Evolutionary conservation across 2,888 invertebrate species (phyloP), one percentile per base, ranked within the genome.

Genomic region (Cerastis rubricosa): DNA sequence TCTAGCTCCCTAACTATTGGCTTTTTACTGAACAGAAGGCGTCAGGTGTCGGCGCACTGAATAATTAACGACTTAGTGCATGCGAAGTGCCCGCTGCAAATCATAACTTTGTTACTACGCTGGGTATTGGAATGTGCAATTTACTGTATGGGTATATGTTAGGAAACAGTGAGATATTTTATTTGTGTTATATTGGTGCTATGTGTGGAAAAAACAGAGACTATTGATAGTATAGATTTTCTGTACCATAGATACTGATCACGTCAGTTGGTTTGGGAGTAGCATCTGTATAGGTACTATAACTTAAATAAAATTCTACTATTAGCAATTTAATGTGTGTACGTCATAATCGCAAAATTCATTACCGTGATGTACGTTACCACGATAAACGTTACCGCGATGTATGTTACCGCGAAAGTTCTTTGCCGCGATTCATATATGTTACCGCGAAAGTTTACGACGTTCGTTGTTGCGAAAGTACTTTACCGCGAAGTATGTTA

Each of bases 61-160:
- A 90, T 90, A 89, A 87, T 90, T 90, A 87, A 91, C 75, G 85
- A 88, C 80, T 80, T 78, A 78, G 78, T 87, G 88, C 85, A 80
- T 78, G 73, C 76, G 66, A 78, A 77, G 77, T 83, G 76, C 76
- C 73, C 69, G 76, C 43, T 87, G 71, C 77, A 81, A 80, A 85
- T 80, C 82, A 84, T 86, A 85, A 87, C 71, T 82, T 68, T 76
- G 67, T 54, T 68, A 76, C 70, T 57, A 47, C 47, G 45, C 70
- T 71, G 54, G 25, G 74, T 80, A 86, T 78, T 71, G 43, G 69
- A 69, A 74, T 67, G 59, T 67, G 43, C 47, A 73, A 59, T 80
- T 73, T 59, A 69, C 12, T 51, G 40, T 57, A 22, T 35, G 43
- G 14, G 17, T 0, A 35, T 40, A 45, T 76, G 6, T 69, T 63